Conservation (phyloP, 2,888 invertebrate species). For the Rhingia rostrata region DNA sequence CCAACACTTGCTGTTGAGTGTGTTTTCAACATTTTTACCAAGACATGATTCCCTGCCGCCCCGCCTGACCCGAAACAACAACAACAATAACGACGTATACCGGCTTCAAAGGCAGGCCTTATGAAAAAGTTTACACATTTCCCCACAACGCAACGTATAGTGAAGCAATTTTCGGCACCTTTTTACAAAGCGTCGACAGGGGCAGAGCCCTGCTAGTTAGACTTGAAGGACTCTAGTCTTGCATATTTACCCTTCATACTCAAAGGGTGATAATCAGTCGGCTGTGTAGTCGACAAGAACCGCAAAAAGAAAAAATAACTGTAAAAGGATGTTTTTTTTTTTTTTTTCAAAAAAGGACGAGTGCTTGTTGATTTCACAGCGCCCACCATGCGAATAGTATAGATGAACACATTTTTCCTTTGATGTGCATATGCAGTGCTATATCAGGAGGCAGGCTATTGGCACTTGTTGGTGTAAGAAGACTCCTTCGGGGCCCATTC, state of each 20-base stretch:
- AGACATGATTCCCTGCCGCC: slow-evolving; percentile 21
- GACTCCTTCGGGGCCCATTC: slow-evolving; percentile 48
- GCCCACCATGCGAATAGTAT: slow-evolving; percentile 14
- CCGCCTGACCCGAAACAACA: background rate
- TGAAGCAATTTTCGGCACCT: slow-evolving; percentile 69
- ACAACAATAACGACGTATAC: background rate
- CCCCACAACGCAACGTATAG: slow-evolving; percentile 21
- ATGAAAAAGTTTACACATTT: slow-evolving; percentile 53
- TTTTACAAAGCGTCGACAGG: slow-evolving; percentile 39
- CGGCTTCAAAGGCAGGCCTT: slow-evolving; percentile 41
- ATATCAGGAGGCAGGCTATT: slow-evolving; percentile 47
- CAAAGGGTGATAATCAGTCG: slow-evolving; percentile 65
- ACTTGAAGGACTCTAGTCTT: slow-evolving; percentile 63
- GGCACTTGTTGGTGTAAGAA: slow-evolving; percentile 64
- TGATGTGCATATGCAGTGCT: slow-evolving; percentile 54
- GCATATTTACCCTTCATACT: slow-evolving; percentile 28
- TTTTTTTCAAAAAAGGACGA: slow-evolving; percentile 20
- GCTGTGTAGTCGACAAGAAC: slow-evolving; percentile 43
- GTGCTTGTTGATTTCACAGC: slow-evolving; percentile 38
- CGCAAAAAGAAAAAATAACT: slow-evolving; percentile 37
- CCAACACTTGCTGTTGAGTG: slow-evolving; percentile 56
- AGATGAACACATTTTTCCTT: slow-evolving; percentile 41
- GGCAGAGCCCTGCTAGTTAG: slow-evolving; percentile 51
- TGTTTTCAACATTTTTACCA: slow-evolving; percentile 34
- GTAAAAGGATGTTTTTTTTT: slow-evolving; percentile 30